These are phyloP conservation scores for Drosophila gaucha DNA, from an alignment of 2,888 invertebrate genomes.

Conservation along the genomic window DNA sequence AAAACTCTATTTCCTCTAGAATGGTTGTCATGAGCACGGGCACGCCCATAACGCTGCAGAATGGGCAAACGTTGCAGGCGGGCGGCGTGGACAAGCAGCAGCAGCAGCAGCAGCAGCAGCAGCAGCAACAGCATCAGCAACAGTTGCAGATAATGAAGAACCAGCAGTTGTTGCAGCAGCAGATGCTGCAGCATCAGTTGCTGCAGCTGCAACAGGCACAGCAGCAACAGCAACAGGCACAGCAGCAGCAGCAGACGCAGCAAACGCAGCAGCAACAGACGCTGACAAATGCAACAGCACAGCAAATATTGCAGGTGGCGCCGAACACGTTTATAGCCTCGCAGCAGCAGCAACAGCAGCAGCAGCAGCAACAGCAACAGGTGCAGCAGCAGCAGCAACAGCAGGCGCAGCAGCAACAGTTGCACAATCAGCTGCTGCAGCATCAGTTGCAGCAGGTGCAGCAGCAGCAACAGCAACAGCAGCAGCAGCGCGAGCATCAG, in stretches of 20 bases:
- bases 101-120: slow-evolving; percentile 74
- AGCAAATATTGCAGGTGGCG: slow-evolving; percentile 80
- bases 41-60: slow-evolving; percentile 83
- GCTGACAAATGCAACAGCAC: slow-evolving; percentile 63
- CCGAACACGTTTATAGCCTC: slow-evolving; percentile 85
- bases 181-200: slow-evolving; percentile 80
- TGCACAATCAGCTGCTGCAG: slow-evolving; percentile 81
- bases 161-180: slow-evolving; percentile 77
- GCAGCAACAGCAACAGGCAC: slow-evolving; percentile 71
- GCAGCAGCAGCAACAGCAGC: slow-evolving; percentile 84
- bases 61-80: slow-evolving; percentile 82
- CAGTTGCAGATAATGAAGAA: slow-evolving; percentile 81
- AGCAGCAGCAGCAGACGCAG: slow-evolving; percentile 83
- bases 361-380: slow-evolving; percentile 74
- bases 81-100: slow-evolving; percentile 82
- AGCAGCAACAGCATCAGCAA: slow-evolving; percentile 82
- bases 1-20: slow-evolving; percentile 52
- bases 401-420: slow-evolving; percentile 72
- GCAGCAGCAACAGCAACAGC: slow-evolving; percentile 85
- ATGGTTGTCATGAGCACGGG: slow-evolving; percentile 85
- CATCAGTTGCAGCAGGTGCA: slow-evolving; percentile 82
- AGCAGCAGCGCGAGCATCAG: slow-evolving; percentile 81
- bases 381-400: slow-evolving; percentile 75
- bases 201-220: slow-evolving; percentile 81
- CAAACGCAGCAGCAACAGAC: slow-evolving; percentile 83